Percentiles rank a stretch among this genome's conserved stretches.
Evolutionary conservation across 2,113 vertebrate genomes (phyloP).

Genomic region (Salminus brasiliensis): DNA sequence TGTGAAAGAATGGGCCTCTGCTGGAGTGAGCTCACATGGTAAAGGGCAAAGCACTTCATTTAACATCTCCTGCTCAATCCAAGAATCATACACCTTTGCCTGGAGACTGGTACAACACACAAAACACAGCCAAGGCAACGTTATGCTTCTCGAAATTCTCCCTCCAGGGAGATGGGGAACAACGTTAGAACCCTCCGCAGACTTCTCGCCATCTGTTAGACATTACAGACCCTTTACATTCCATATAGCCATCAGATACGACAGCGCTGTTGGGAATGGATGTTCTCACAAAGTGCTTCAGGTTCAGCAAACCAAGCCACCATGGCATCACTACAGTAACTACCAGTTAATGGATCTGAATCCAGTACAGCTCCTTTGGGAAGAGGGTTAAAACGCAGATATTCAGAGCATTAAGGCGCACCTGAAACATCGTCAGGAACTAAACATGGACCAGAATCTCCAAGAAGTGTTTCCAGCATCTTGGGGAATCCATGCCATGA

Average conservation of each 20-base stretch:
- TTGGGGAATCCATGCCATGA: too few relatives aligned
- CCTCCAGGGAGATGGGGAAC: slow-evolving; percentile 47
- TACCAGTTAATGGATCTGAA: too few relatives aligned
- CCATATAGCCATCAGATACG: slow-evolving; percentile 43
- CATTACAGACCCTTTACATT: slow-evolving; percentile 56
- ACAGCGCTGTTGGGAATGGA: slow-evolving; percentile 22
- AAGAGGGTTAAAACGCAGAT: too few relatives aligned
- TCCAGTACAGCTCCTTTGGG: too few relatives aligned
- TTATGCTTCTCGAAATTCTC: slow-evolving; percentile 17
- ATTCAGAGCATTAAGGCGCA: too few relatives aligned
- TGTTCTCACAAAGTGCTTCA: slow-evolving; percentile 31
- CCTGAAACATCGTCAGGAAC: too few relatives aligned
- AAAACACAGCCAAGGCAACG: slow-evolving; percentile 53
- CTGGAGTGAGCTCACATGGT: neutral
- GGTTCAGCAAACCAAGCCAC: slow-evolving; percentile 34
- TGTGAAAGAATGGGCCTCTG: slow-evolving; percentile 25
- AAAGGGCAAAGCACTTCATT: slow-evolving; percentile 17
- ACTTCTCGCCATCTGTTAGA: slow-evolving; percentile 57
- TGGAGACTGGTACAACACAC: slow-evolving; percentile 55
- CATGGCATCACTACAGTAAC: slow-evolving; percentile 24
- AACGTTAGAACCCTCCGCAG: slow-evolving; percentile 45
- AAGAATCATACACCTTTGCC: slow-evolving; percentile 62
- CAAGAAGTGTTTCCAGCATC: too few relatives aligned
- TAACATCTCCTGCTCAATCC: slow-evolving; percentile 19
- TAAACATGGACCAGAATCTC: too few relatives aligned